These are phyloP conservation scores for Berghia stephanieae DNA, from an alignment of 1,140 invertebrate species.

Conservation along the genomic window DNA sequence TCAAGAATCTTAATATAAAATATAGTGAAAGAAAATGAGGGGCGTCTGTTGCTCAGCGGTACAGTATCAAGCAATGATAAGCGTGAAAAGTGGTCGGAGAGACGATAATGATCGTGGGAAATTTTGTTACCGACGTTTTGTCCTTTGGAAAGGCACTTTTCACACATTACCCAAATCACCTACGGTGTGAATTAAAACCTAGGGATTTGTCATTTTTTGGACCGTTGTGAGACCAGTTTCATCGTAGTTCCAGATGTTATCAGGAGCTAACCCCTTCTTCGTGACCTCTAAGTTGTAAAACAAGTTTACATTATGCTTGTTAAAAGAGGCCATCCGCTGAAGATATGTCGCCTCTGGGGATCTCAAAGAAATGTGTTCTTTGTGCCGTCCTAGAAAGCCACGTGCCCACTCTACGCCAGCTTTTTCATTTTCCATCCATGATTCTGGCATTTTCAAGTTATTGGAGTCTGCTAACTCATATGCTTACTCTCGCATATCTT, in stretches of 20 bases:
- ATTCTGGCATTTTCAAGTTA: not conserved
- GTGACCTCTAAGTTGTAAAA: constrained; percentile 32
- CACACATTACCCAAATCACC: too few species aligned
- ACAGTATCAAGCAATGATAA: too few species aligned
- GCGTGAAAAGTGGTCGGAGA: too few species aligned
- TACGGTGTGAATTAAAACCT: too few species aligned
- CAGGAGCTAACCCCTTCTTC: constrained; percentile 15
- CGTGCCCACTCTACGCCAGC: constrained; percentile 6
- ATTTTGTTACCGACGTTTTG: too few species aligned
- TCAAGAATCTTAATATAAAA: too few species aligned
- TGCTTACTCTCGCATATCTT: not conserved
- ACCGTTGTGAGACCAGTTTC: constrained; percentile 40
- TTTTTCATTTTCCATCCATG: not conserved
- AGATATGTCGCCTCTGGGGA: constrained; percentile 64
- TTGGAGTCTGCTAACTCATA: not conserved
- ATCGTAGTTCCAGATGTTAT: constrained; percentile 41
- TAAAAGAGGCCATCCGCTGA: constrained; percentile 64
- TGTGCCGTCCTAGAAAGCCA: not conserved
- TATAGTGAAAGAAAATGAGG: too few species aligned
- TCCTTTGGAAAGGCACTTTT: too few species aligned
- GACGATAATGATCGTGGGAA: too few species aligned
- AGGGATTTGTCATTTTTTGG: constrained; percentile 34
- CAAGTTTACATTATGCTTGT: constrained; percentile 49
- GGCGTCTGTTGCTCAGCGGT: too few species aligned
- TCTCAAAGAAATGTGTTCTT: not conserved